Base-by-base conservation (phyloP, 1,140 invertebrate genomes). In the Phenacoccus solenopsis region DNA sequence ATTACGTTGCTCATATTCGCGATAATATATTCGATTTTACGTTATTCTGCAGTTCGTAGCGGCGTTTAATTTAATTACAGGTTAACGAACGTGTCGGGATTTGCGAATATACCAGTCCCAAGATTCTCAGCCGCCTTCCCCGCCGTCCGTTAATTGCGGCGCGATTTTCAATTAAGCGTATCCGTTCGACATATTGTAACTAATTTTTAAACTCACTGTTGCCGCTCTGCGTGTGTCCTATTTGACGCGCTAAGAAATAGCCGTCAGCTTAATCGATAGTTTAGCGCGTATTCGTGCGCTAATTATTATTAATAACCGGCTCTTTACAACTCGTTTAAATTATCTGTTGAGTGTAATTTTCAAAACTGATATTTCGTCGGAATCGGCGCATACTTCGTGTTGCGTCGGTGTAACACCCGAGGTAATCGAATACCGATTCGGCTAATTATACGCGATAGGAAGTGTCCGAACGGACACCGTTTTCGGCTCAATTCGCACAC, bases 201-300 rank as follows among this genome's bases (percentile, higher is more conserved):
- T 49, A 49, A 49, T 49, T 49, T 49, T 49, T 49, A 49, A n/a
- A 49, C 38, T 49, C 38, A 49, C 38, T 49, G 38, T 49, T 49
- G 38, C 38, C 16, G 16, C 20, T 49, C 38, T 49, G 38, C 38
- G 38, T 4, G 38, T 49, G 38, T 49, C 20, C 38, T n/a, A 49
- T 49, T 49, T 49, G 38, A 49, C 20, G 20, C 5, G n/a, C 5
- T 49, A 49, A 10, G n/a, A 16, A 49, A 49, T 49, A 49, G 38
- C 38, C 38, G 38, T n/a, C 38, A 49, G 38, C 12, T 16, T 49
- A 49, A 49, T 49, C 38, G 38, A 49, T 49, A 49, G 38, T 10
- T n/a, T 49, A 49, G 38, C 38, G 16, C 38, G 3, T n/a, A 49
- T 49, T 2, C 38, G 38, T 49, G 38, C 38, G 38, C 38, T 49